Base-by-base conservation (phyloP, 1,140 invertebrate genomes). In the Pantala flavescens region DNA sequence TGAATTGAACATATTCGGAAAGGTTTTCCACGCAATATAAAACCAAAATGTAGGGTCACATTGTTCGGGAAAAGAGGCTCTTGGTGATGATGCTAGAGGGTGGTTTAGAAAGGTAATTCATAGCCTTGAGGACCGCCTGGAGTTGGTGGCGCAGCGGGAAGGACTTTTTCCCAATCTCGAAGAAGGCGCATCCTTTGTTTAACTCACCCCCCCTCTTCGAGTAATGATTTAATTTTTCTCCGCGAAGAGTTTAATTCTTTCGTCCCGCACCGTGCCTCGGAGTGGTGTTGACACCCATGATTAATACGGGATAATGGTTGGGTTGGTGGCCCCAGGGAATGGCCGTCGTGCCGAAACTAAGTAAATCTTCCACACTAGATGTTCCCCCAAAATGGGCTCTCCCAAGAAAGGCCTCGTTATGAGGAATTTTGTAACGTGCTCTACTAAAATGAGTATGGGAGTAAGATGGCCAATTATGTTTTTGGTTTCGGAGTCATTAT, bases 171-270 rank as follows among this genome's bases (percentile, higher is more conserved):
- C 49, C 49, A 63, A 63, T 63, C 49, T 63, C 14, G 1, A 21
- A 21, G 49, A 63, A 63, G 49, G 49, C 49, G 49, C 49, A 63
- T 63, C 49, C 49, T 63, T 63, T 63, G 49, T 63, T 63, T 63
- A 12, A 63, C 16, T 19, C 49, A 14, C 12, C 49, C 49, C 49
- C 49, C 49, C n/a, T 12, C 49, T 12, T 12, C n/a, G 12, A 19
- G 49, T 63, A 63, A 63, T 63, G 49, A 63, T 63, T 63, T 63
- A 3, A 63, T 63, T 63, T 63, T 63, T 63, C 49, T 63, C 49
- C 49, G 3, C 16, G 49, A 63, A 63, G 49, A 63, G 49, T 63
- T 63, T 63, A 63, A 63, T 63, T 63, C 49, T 21, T 63, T 63
- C 49, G 49, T 63, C 49, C 49, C 49, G 12, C 16, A 63, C 14